Evolutionary conservation across 2,113 vertebrate species (phyloP).

Genomic region (Nothocercus nigrocapillus): DNA sequence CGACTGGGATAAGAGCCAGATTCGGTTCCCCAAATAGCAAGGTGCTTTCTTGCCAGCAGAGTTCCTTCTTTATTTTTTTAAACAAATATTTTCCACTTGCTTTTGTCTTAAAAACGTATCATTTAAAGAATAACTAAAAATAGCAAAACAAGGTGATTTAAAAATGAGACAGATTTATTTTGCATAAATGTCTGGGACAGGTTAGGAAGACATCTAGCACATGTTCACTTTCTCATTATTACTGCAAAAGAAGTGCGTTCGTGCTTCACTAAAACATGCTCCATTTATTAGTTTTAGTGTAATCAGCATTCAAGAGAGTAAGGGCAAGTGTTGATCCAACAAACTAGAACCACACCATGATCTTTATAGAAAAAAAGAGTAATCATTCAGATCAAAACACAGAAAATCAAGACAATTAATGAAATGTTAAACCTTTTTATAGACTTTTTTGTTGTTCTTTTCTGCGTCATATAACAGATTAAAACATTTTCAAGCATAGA

Average conservation of each 20-base stretch:
- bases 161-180: background rate
- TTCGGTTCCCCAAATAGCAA: constrained; percentile 64
- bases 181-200: background rate
- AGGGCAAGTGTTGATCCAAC: background rate
- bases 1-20: constrained; percentile 52
- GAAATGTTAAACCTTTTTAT: background rate
- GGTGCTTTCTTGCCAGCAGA: constrained; percentile 56
- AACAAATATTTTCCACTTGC: constrained; percentile 28
- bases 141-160: background rate
- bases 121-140: background rate
- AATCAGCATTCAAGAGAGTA: background rate
- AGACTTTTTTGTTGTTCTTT: background rate
- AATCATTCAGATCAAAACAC: background rate
- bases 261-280: background rate
- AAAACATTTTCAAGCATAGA: background rate
- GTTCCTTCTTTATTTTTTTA: background rate
- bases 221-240: background rate
- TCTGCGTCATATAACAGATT: background rate
- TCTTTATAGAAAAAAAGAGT: background rate
- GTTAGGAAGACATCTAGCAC: background rate
- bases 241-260: background rate
- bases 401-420: background rate
- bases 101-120: background rate
- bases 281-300: background rate
- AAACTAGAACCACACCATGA: background rate